Evolutionary conservation across 2,888 invertebrate species (phyloP), one percentile per base, ranked within the genome.

Genomic region (Stenoptilia bipunctidactyla): DNA sequence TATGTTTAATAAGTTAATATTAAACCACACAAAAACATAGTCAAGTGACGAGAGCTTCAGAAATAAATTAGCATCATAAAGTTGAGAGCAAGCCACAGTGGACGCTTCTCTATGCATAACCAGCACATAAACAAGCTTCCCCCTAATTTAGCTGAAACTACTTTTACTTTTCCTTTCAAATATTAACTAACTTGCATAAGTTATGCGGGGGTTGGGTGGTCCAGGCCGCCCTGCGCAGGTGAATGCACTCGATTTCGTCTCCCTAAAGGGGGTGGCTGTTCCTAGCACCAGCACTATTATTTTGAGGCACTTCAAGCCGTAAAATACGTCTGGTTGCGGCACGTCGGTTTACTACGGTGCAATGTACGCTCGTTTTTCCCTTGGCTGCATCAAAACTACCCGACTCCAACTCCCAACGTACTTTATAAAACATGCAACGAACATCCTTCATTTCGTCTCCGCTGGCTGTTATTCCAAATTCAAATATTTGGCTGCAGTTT

Each of bases 151-250:
- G 20, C 20, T 20, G 20, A 8, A 58, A 55, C 56, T 51, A 73
- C 77, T 77, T 68, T 79, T 68, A 74, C 77, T 76, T 77, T 76
- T 69, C 61, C 45, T 49, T 55, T 76, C 65, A 75, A 79, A 76
- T 77, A 75, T 79, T 77, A 75, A 75, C 71, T 63, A 72, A 66
- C 69, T 74, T 79, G 74, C 79, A 79, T 77, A 75, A 77, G 66
- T 69, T 67, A 68, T 59, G 62, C 58, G 52, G 51, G 52, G 43
- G 46, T 46, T 45, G 48, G 51, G 42, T n/a, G 44, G 49, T 60
- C n/a, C n/a, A 48, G 55, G 54, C 49, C 50, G 44, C 47, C 50
- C 51, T 47, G 37, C 30, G 34, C 45, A 48, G 52, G 51, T 53
- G 52, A 52, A 51, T 50, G 55, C 52, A 51, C 53, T 40, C 44